Base-by-base conservation (phyloP, 2,797 vertebrate species). In the Vultur gryphus region DNA sequence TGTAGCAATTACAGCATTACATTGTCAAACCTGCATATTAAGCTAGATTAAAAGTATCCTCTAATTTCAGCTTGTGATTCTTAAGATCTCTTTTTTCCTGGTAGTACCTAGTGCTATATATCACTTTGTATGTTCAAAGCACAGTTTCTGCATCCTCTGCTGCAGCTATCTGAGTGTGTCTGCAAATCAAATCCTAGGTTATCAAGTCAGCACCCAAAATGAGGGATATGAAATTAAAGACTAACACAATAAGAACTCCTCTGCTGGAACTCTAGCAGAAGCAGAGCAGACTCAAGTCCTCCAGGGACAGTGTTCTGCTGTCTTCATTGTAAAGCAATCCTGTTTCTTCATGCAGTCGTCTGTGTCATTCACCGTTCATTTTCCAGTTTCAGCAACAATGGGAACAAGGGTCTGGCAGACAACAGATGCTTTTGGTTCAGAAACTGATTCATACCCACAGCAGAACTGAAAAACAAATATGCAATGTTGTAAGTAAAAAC, bases 371-470 rank as follows among this genome's bases (percentile, higher is more conserved):
- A 43, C 16, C 15, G 14, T 61, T 77, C 13, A 24, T 95, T 89
- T 96, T 88, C 72, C 87, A 86, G n/a, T 82, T 93, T 88, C 83
- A 90, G 76, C 61, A 90, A 48, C 39, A 84, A 72, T 25, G 55
- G 59, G 69, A 78, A 43, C 54, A 90, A 90, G 69, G 73, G 49
- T 91, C 89, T 94, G 94, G 83, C 91, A 88, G 61, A 65, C 35
- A 84, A 35, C 57, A 48, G 69, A 75, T 39, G 37, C 61, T 84
- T 93, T 86, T 81, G 39, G 33, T 82, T 95, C 83, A 95, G 87
- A 93, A 95, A 88, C 48, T 41, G 26, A 79, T 82, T 88, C 69
- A 79, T 79, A 84, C 25, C 37, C 69, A 76, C 39, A 89, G 35
- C 35, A 82, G 39, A 35, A 58, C 59, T 48, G 58, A 76, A 86